Evolutionary conservation across 2,797 vertebrate genomes (phyloP).

Genomic region (Hipposideros larvatus): DNA sequence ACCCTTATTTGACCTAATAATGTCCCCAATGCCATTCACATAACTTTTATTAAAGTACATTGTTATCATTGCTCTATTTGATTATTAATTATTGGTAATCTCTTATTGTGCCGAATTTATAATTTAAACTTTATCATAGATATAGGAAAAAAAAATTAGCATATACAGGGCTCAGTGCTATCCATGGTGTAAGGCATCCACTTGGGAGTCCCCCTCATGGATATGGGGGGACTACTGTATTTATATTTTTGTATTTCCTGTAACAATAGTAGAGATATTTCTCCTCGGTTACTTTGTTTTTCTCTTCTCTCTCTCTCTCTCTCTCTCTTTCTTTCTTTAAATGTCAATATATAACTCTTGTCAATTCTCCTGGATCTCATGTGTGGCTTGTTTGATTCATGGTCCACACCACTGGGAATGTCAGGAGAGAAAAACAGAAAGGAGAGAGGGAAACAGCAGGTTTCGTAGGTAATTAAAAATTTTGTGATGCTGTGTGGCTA

Average conservation of each 20-base stretch:
- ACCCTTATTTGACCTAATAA: too few relatives aligned
- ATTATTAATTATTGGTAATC: too few relatives aligned
- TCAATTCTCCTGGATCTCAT: neutral
- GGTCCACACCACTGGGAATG: neutral
- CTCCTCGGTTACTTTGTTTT: neutral
- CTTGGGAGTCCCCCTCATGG: too few relatives aligned
- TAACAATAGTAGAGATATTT: neutral
- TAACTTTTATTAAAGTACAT: too few relatives aligned
- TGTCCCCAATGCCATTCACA: too few relatives aligned
- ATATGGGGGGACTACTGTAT: too few relatives aligned
- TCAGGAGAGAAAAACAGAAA: neutral
- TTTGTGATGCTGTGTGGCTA: constrained; percentile 50
- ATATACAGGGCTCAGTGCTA: too few relatives aligned
- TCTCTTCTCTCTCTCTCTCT: neutral
- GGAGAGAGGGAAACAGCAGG: constrained; percentile 30
- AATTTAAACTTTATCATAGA: too few relatives aligned
- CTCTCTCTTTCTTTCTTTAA: neutral
- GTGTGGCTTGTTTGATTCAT: constrained; percentile 28
- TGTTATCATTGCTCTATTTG: too few relatives aligned
- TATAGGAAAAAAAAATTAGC: too few relatives aligned
- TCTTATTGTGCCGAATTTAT: too few relatives aligned
- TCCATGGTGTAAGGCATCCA: too few relatives aligned
- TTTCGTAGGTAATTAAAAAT: constrained; percentile 68
- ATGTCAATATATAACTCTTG: neutral
- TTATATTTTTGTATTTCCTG: neutral